phyloP scores from a whole-genome alignment of 2,888 invertebrate species.

The Molanna angustata region DNA sequence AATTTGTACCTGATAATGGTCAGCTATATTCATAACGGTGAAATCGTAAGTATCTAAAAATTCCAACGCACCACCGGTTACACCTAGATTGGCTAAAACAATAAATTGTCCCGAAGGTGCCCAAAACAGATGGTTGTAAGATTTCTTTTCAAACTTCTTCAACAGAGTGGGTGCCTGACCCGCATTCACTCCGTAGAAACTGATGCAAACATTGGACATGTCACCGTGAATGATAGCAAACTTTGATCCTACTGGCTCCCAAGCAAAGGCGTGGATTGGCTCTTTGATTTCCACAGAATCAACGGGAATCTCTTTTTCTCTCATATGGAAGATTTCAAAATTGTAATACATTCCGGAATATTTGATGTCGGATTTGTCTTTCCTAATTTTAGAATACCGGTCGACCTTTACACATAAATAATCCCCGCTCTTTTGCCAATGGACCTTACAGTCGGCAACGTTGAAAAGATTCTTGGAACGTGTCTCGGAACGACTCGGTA shows the following conservation, averaged over 20 bases:
- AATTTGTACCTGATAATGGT: slow-evolving; percentile 74
- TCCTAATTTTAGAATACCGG: slow-evolving; percentile 83
- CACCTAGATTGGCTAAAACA: slow-evolving; percentile 84
- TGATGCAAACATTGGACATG: slow-evolving; percentile 74
- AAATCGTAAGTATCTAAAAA: slow-evolving; percentile 96
- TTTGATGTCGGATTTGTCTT: slow-evolving; percentile 90
- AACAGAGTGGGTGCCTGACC: slow-evolving; percentile 85
- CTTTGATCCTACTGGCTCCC: slow-evolving; percentile 96
- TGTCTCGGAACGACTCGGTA: slow-evolving; percentile 85
- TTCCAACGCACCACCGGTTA: slow-evolving; percentile 85
- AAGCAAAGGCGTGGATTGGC: slow-evolving; percentile 90
- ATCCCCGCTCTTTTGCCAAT: slow-evolving; percentile 98
- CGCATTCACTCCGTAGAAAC: slow-evolving; percentile 89
- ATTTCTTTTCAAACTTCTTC: slow-evolving; percentile 85
- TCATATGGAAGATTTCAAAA: slow-evolving; percentile 98
- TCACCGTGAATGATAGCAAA: slow-evolving; percentile 98
- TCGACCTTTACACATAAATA: slow-evolving; percentile 92
- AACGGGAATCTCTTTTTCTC: slow-evolving; percentile 96
- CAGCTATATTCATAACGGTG: slow-evolving; percentile 89
- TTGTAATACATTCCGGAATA: slow-evolving; percentile 97
- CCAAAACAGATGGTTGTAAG: slow-evolving; percentile 94
- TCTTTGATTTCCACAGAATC: slow-evolving; percentile 97
- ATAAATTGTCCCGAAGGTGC: slow-evolving; percentile 94
- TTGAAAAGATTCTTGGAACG: slow-evolving; percentile 96
- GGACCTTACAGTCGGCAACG: slow-evolving; percentile 96